These are phyloP conservation scores for Siphlonurus alternatus DNA, from an alignment of 2,888 invertebrate genomes.

Conservation along the genomic window DNA sequence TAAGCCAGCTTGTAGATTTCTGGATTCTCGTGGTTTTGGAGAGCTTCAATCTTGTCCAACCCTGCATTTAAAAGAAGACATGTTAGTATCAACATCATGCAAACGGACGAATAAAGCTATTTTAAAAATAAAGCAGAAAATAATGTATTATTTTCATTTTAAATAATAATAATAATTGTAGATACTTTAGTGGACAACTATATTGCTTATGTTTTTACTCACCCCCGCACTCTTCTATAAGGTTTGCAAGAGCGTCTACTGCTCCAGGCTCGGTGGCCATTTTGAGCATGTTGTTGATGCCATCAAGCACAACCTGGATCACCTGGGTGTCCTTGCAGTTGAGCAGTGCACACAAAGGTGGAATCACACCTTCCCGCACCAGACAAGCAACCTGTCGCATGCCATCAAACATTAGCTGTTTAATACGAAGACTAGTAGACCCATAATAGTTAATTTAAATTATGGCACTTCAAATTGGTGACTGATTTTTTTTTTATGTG, in stretches of 20 bases:
- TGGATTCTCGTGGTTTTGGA: conserved; percentile 96
- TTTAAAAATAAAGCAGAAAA: not conserved
- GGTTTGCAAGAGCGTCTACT: conserved; percentile 62
- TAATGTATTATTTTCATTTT: not conserved
- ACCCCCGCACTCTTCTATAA: conserved; percentile 95
- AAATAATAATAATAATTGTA: not conserved
- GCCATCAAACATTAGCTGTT: no score
- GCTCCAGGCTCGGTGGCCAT: conserved; percentile 61
- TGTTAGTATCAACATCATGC: conserved; percentile 7
- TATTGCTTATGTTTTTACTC: no score
- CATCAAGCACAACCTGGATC: conserved; percentile 84
- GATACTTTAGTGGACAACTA: no score
- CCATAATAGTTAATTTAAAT: no score
- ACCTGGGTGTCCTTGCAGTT: conserved; percentile 92
- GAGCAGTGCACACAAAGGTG: conserved; percentile 89
- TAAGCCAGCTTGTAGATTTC: conserved; percentile 98
- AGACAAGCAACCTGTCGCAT: conserved; percentile 45
- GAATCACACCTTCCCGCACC: conserved; percentile 80
- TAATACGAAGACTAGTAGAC: no score
- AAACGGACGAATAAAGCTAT: conserved; percentile 1
- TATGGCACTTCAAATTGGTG: no score
- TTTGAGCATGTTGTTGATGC: conserved; percentile 95
- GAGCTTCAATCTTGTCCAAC: conserved; percentile 88
- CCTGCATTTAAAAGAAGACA: conserved; percentile 38
- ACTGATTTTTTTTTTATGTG: no score